Base-by-base conservation (phyloP, 2,113 vertebrate genomes). In the Campylorhamphus procurvoides region DNA sequence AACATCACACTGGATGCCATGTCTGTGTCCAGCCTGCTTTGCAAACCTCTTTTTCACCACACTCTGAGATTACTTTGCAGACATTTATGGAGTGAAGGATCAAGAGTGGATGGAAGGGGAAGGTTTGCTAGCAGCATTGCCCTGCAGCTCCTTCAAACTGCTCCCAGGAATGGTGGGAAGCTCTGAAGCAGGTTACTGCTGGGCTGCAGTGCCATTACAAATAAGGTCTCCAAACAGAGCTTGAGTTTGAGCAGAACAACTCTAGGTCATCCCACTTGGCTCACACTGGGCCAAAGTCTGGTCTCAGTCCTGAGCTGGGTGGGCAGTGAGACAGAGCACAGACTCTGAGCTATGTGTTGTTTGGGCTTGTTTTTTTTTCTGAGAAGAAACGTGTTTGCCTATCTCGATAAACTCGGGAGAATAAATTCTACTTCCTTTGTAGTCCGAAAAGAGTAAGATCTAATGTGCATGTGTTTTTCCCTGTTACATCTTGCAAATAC, bases 71-170 rank as follows among this genome's bases (percentile, higher is more conserved):
- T 1, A 0, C 27, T 75, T 67, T 37, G 14, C 5, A 66, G 37
- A 25, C 3, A 10, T 60, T 42, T 83, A 23, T 33, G 46, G 37
- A 69, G 40, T 39, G 55, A 76, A 73, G 31, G 35, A 60, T 56
- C 35, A 55, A 23, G 14, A 64, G 52, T 40, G 66, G 18, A 37
- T 33, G 39, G 28, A 63, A 74, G 18, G 7, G 11, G 4, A 37
- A 5, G 5, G 5, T 17, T 81, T 66, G 6, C 22, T 35, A 73
- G 12, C 35, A 37, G 29, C 16, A 39, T 6, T 77, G 20, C 4
- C 12, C n/a, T 9, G 2, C 0, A 0, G 13, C 7, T 71, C 7
- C 59, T 89, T 78, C 55, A 58, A 19, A 17, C 10, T 67, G 7
- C 24, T 49, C 6, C 6, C 17, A 29, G 66, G 39, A 90, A 35